Percentiles rank a stretch among this genome's conserved stretches.
Conservation (phyloP, 2,113 vertebrate genomes). For the Egretta garzetta region DNA sequence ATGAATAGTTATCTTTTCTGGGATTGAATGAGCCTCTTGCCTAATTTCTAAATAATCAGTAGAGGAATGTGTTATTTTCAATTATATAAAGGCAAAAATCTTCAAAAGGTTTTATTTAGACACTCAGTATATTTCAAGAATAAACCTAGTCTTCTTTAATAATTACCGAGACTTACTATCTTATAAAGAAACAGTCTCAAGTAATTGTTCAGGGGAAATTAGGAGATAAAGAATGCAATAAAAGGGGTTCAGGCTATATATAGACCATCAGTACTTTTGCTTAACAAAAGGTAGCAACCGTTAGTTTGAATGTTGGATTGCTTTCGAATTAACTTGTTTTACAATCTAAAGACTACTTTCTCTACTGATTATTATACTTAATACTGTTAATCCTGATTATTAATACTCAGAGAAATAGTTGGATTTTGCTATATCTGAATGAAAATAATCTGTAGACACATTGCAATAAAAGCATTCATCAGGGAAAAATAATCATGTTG, state of each 20-base stretch:
- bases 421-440: background rate
- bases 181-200: background rate
- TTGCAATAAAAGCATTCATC: background rate
- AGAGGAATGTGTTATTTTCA: background rate
- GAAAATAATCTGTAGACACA: background rate
- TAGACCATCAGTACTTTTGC: background rate
- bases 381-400: background rate
- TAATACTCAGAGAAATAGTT: background rate
- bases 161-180: background rate
- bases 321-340: background rate
- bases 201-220: background rate
- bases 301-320: background rate
- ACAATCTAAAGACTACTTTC: background rate
- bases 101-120: background rate
- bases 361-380: background rate
- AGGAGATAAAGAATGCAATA: background rate
- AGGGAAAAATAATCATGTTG: background rate
- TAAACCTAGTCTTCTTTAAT: background rate
- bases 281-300: background rate
- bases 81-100: background rate
- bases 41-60: background rate
- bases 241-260: background rate
- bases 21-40: background rate
- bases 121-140: background rate
- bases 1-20: slow-evolving; percentile 26